A percentile compares a stretch with the other conserved stretches of the same genome.
phyloP scores from a whole-genome alignment of 2,888 invertebrate genomes.

The Oxytorus armatus region DNA sequence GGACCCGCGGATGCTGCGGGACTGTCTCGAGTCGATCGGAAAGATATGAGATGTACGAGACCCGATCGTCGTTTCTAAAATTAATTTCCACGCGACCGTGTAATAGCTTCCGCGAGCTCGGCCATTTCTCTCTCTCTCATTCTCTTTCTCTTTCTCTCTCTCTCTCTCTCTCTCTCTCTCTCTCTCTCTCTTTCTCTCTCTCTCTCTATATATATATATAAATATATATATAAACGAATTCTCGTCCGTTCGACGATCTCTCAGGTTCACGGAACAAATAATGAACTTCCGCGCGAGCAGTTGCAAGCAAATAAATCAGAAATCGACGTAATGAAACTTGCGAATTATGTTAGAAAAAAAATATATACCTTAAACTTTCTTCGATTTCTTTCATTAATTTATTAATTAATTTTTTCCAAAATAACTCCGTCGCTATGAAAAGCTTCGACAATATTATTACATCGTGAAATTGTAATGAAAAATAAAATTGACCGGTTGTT shows the following conservation, averaged over 20 bases:
- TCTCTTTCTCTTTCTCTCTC: not conserved
- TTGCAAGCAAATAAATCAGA: not conserved
- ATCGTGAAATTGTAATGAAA: no score
- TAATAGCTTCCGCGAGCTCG: constrained; percentile 15
- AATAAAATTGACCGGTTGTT: no score
- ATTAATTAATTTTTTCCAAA: no score
- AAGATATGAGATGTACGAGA: constrained; percentile 60
- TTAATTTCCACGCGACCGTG: constrained; percentile 61
- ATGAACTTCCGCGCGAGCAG: not conserved
- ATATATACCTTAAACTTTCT: no score
- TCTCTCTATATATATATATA: no score
- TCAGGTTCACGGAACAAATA: constrained; percentile 50
- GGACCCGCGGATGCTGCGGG: constrained; percentile 62
- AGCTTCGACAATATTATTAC: no score
- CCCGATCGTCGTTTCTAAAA: constrained; percentile 69
- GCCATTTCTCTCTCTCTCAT: no score
- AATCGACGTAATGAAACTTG: not conserved
- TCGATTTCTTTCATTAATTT: no score
- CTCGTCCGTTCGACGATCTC: constrained; percentile 31
- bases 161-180: not conserved
- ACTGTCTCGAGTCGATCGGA: constrained; percentile 57
- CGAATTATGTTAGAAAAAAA: not conserved
- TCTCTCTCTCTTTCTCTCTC: not conserved
- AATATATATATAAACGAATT: not conserved
- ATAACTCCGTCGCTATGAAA: no score